Percentiles rank a stretch among this genome's conserved stretches.
Conservation (phyloP, 2,888 invertebrate genomes). For the Melieria crassipennis region DNA sequence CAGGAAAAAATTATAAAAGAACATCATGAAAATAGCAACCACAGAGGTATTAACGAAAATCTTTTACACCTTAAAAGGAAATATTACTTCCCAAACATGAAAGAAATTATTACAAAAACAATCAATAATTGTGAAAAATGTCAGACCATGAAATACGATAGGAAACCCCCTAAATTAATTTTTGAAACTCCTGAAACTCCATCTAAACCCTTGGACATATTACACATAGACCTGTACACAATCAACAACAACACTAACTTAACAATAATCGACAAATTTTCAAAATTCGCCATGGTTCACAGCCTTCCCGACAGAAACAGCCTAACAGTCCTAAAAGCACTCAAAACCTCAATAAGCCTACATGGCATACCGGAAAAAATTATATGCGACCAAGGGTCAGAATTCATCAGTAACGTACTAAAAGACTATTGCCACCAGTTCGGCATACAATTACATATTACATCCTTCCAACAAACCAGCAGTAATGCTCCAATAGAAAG, state of each 20-base stretch:
- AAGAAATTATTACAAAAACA: no score
- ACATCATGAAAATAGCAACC: no score
- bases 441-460: not conserved
- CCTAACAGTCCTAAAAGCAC: not conserved
- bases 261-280: conserved; percentile 7
- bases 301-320: not conserved
- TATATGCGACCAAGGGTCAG: not conserved
- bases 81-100: no score
- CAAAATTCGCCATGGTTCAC: not conserved
- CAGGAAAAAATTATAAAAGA: no score
- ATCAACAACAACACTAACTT: not conserved
- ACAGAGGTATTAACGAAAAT: no score
- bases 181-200: not conserved
- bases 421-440: not conserved
- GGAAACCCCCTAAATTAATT: not conserved
- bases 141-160: conserved; percentile 2
- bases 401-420: not conserved
- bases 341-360: not conserved
- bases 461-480: conserved; percentile 1
- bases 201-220: not conserved
- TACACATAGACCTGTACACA: conserved; percentile 4
- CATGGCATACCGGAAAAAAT: not conserved
- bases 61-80: no score
- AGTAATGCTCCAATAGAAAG: not conserved
- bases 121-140: no score